Evolutionary conservation across 2,113 vertebrate genomes (phyloP), one percentile per base, ranked within the genome.

Genomic region (Rattus rattus): DNA sequence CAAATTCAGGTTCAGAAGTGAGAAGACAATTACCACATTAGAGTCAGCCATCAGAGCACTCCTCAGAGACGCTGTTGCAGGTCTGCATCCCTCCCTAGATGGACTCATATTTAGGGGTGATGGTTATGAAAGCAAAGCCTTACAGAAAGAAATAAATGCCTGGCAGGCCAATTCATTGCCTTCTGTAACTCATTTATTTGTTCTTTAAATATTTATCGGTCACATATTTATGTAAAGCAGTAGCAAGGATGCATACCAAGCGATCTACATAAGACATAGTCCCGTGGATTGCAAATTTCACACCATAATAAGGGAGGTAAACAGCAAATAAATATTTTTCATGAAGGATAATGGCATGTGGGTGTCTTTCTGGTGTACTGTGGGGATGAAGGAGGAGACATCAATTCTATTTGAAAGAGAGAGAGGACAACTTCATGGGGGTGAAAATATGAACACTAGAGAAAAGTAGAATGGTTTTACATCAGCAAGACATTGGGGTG

Each of bases 151-250:
- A 2, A 16, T 90, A 0, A 22, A 1, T 14, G 0, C 63, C 11
- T 39, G 20, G 47, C 28, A 36, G n/a, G 28, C 17, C 39, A 91
- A 36, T 86, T 84, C 52, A 85, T 72, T 80, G 47, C 47, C 69
- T 95, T 83, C 22, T 22, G 43, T 3, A 72, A 43, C 73, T 96
- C 67, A 80, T 56, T 90, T 93, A 88, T 65, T 87, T 92, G 30
- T 95, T 96, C 75, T 93, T 94, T 77, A 96, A 69, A 93, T 96
- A 92, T 80, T 90, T 84, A 88, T 47, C 59, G 33, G 96, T 33
- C 59, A 85, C 43, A n/a, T 59, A 76, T 92, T 93, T 77, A 94
- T 90, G 73, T 70, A 20, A 91, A 84, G 67, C 33, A 90, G 47
- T 61, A 49, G 39, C 39, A 33, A 61, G n/a, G 54, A 72, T 95